Conservation (phyloP, 2,797 vertebrate species). For the Chromobotia macracanthus region DNA sequence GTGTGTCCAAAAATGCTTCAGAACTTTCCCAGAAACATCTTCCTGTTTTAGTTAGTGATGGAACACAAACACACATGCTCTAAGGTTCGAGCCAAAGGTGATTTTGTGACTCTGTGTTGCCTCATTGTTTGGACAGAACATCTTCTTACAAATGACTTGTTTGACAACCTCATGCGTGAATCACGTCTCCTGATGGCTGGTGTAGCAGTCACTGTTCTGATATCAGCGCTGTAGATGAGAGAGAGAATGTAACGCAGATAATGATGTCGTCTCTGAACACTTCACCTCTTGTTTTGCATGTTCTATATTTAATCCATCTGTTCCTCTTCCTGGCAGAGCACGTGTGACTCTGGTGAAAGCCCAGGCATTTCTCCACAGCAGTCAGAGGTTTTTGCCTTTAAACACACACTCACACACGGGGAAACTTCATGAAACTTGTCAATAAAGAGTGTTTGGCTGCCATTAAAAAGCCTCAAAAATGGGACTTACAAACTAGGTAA, state of each 20-base stretch:
- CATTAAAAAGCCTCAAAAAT: background rate
- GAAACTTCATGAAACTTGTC: background rate
- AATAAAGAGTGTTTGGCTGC: too few species aligned
- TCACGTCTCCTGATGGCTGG: background rate
- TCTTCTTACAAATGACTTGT: constrained; percentile 7
- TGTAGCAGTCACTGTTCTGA: constrained; percentile 2
- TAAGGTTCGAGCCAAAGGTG: background rate
- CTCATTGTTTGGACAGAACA: constrained; percentile 26
- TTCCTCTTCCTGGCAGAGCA: constrained; percentile 21
- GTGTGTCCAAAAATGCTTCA: background rate
- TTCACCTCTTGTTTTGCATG: constrained; percentile 32
- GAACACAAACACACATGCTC: constrained; percentile 2
- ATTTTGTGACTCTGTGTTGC: background rate
- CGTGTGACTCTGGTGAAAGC: constrained; percentile 9
- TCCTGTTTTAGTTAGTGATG: constrained; percentile 5
- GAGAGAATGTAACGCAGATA: constrained; percentile 21
- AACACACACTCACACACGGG: background rate
- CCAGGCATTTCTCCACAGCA: background rate
- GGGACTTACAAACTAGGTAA: background rate
- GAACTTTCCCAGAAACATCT: constrained; percentile 33
- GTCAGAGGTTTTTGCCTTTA: background rate
- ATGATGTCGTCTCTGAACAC: constrained; percentile 9
- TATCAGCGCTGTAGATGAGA: constrained; percentile 20
- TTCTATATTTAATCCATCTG: constrained; percentile 43
- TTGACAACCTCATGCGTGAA: constrained; percentile 8